Evolutionary conservation across 1,140 invertebrate species (phyloP), one percentile per base, ranked within the genome.

Genomic region (Heterodera schachtii): DNA sequence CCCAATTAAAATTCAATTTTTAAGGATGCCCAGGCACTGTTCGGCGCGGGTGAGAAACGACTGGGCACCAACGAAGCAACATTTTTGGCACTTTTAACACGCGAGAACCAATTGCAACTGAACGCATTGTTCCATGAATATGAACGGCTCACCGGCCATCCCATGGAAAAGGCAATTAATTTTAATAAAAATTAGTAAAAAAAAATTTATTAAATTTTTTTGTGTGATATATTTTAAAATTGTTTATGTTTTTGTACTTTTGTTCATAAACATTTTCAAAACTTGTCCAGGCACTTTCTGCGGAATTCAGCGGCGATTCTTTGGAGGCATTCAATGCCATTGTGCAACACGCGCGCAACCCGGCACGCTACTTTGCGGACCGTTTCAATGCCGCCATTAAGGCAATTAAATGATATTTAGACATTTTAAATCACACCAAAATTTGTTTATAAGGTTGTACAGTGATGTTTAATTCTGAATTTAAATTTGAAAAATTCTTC

Each of bases 321-420:
- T 93, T 95, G 90, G 93, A 94, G 86, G 95, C 94, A 64, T 93
- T 96, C 87, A 91, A 95, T 70, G 94, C 95, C 21, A 76, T 83
- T 77, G 66, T 66, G 66, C 52, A 78, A 41, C 16, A 64, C 13
- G 77, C 70, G 44, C 77, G 77, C 31, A 78, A 69, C 43, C 94
- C 95, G 90, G 94, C 95, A 75, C 94, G 94, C 66, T 97, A 95
- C 91, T 97, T 97, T 92, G 96, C 96, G 75, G 94, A 96, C 89
- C 93, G 94, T 85, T 91, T 98, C 16, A 93, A 97, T 87, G 93
- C 95, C 69, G 93, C 94, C 70, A 96, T 98, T 94, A 94, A 71
- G 69, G 69, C 44, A 46, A 71, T 13, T 19, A 19, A 19, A 19
- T 64, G 19, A 19, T 5, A 64, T 13, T 16, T 64, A 3, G 16